A percentile compares a stretch with the other conserved stretches of the same genome.
These are phyloP conservation scores for Physeter macrocephalus DNA, from an alignment of 2,113 vertebrate genomes.

Conservation along the genomic window DNA sequence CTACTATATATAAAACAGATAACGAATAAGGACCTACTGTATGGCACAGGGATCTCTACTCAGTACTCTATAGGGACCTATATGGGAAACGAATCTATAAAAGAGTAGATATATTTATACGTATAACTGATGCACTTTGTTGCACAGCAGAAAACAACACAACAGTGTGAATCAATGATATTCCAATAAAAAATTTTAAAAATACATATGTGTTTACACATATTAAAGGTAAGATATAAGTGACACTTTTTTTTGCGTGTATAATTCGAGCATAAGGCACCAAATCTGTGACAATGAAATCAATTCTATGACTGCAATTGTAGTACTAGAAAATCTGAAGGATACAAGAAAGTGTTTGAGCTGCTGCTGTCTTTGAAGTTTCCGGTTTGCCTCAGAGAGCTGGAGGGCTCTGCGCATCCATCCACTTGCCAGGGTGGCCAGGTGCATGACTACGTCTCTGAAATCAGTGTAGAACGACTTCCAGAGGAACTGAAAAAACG, in stretches of 20 bases:
- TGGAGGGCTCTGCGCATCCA: background rate
- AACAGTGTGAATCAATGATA: background rate
- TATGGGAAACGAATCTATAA: background rate
- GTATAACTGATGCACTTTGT: background rate
- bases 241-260: background rate
- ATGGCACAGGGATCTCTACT: background rate
- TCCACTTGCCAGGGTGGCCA: conserved; percentile 47
- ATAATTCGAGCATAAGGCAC: background rate
- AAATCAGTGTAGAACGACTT: conserved; percentile 49
- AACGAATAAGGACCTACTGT: background rate
- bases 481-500: conserved; percentile 51
- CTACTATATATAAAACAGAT: background rate
- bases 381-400: background rate
- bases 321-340: background rate
- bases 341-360: background rate
- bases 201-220: background rate
- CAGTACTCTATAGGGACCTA: background rate
- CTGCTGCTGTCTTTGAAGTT: background rate
- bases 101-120: background rate
- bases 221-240: background rate
- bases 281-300: background rate
- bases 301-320: background rate
- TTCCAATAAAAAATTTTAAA: background rate
- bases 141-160: background rate
- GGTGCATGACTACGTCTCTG: background rate